Conservation (phyloP, 2,797 vertebrate genomes). For the Peromyscus eremicus region DNA sequence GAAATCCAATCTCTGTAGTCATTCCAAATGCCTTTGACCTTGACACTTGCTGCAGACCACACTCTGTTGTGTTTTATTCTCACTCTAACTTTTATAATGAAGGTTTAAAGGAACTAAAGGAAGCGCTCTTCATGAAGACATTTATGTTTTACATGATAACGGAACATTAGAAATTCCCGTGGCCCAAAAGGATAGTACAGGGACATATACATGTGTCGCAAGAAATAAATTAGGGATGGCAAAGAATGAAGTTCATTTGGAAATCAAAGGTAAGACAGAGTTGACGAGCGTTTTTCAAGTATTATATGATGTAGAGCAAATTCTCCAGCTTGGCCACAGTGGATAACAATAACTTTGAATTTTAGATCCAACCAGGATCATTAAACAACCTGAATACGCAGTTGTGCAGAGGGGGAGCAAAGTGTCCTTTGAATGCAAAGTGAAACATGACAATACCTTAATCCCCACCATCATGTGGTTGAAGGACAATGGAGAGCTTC, state of each 20-base stretch:
- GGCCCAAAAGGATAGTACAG: conserved; percentile 92
- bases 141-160: conserved; percentile 93
- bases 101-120: conserved; percentile 96
- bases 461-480: conserved; percentile 93
- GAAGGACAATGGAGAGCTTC: conserved; percentile 93
- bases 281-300: background rate
- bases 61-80: background rate
- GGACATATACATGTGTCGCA: conserved; percentile 96
- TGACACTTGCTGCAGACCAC: background rate
- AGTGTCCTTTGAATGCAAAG: conserved; percentile 95
- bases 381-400: conserved; percentile 95
- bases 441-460: conserved; percentile 95
- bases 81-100: conserved; percentile 46
- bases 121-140: conserved; percentile 92
- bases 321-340: conserved; percentile 68
- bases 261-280: conserved; percentile 95
- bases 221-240: conserved; percentile 93
- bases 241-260: conserved; percentile 95
- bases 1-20: background rate
- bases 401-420: conserved; percentile 92
- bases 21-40: background rate
- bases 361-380: conserved; percentile 96
- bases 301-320: conserved; percentile 30
- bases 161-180: conserved; percentile 94
- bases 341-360: conserved; percentile 83